A percentile compares a stretch with the other conserved stretches of the same genome.
These are phyloP conservation scores for Plebejus anna DNA, from an alignment of 2,888 invertebrate genomes.

Conservation along the genomic window DNA sequence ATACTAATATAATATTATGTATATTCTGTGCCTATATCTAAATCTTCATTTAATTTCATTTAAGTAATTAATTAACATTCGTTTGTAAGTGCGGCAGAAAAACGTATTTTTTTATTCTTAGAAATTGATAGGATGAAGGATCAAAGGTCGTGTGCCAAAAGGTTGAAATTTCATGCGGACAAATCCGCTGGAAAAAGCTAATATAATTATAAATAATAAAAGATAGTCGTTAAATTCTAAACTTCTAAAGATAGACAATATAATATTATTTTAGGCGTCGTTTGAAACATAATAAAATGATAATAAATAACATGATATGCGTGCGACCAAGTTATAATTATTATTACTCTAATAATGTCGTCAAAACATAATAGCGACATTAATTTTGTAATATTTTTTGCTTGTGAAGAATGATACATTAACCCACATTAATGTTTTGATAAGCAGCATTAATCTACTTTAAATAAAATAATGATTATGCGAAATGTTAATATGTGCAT, in stretches of 20 bases:
- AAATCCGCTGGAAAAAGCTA: too few relatives aligned
- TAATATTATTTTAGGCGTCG: background rate
- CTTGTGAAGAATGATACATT: constrained; percentile 10
- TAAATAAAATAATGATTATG: background rate
- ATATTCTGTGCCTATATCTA: too few relatives aligned
- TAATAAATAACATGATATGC: background rate
- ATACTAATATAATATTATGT: too few relatives aligned
- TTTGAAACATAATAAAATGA: background rate
- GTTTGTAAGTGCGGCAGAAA: too few relatives aligned
- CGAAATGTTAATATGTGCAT: background rate
- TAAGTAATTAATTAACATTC: too few relatives aligned
- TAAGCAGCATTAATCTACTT: constrained; percentile 3
- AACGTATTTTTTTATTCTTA: too few relatives aligned
- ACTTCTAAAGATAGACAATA: background rate
- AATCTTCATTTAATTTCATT: too few relatives aligned
- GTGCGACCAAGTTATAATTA: background rate
- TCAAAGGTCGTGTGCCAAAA: too few relatives aligned
- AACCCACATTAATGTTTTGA: constrained; percentile 5
- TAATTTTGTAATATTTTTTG: constrained; percentile 1
- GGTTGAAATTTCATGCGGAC: too few relatives aligned
- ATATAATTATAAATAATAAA: too few relatives aligned
- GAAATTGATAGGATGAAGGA: too few relatives aligned
- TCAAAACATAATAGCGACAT: constrained; percentile 7
- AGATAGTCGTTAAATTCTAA: too few relatives aligned
- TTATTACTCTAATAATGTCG: background rate